Conservation (phyloP, 2,113 vertebrate species). For the Clarias macrocephalus region DNA sequence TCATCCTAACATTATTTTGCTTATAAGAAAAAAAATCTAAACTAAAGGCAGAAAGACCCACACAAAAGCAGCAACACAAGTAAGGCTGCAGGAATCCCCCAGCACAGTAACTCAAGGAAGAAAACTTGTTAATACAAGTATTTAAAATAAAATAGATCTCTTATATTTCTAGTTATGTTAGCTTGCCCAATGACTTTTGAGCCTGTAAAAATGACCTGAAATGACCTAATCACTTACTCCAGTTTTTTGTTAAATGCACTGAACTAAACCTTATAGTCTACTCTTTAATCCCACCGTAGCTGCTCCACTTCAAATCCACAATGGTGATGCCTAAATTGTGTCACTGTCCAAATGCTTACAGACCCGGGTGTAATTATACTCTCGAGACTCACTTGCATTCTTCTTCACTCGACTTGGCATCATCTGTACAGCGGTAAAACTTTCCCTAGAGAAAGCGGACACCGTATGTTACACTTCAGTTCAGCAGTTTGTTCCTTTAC, state of each 20-base stretch:
- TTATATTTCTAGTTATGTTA: background rate
- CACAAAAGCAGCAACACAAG: too few species aligned
- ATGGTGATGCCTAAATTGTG: background rate
- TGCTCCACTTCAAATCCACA: background rate
- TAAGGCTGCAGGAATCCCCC: too few species aligned
- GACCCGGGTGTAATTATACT: background rate
- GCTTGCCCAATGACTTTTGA: too few species aligned
- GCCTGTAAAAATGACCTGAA: too few species aligned
- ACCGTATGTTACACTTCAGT: background rate
- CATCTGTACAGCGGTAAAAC: slow-evolving; percentile 94
- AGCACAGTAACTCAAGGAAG: too few species aligned
- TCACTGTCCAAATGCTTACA: background rate
- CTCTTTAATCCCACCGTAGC: background rate
- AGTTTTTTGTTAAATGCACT: background rate
- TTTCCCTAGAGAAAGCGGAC: slow-evolving; percentile 79
- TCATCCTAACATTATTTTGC: too few species aligned
- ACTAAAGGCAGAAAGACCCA: too few species aligned
- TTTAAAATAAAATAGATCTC: background rate
- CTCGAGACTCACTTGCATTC: slow-evolving; percentile 87
- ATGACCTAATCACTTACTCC: background rate
- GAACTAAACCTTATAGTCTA: background rate
- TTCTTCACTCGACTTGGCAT: slow-evolving; percentile 90
- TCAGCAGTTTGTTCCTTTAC: background rate
- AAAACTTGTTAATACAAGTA: background rate
- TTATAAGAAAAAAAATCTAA: too few species aligned